Percentiles rank a stretch among this genome's conserved stretches.
phyloP scores from a whole-genome alignment of 2,113 vertebrate genomes.

The Melanerpes aurifrons region DNA sequence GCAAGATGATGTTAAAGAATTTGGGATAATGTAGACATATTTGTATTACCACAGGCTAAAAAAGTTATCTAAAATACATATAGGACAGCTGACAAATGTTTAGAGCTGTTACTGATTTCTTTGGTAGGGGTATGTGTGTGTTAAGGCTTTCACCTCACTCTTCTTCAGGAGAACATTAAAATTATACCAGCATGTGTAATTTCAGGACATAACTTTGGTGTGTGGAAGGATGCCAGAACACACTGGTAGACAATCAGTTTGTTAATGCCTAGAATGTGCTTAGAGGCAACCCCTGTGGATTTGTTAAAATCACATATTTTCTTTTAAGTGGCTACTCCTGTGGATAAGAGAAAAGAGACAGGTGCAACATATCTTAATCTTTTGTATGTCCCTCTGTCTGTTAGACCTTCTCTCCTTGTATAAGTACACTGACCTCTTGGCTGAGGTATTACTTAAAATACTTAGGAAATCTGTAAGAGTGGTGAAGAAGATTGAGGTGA shows the following conservation, averaged over 20 bases:
- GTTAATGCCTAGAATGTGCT: background rate
- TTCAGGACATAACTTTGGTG: background rate
- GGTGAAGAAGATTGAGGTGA: background rate
- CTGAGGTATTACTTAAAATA: background rate
- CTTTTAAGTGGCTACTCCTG: background rate
- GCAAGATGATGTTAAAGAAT: background rate
- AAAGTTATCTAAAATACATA: background rate
- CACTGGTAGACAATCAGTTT: background rate
- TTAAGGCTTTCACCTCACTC: background rate
- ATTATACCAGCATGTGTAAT: background rate
- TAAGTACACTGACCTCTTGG: background rate
- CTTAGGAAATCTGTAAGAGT: background rate
- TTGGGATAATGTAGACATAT: background rate
- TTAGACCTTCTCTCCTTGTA: background rate
- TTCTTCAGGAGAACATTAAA: background rate
- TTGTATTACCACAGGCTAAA: background rate
- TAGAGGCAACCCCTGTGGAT: background rate
- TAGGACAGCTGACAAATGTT: background rate
- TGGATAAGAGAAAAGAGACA: background rate
- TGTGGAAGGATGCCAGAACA: background rate
- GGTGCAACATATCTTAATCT: background rate
- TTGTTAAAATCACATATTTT: background rate
- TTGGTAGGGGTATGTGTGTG: background rate
- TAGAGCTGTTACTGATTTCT: background rate
- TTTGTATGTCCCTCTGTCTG: background rate